A percentile compares a stretch with the other conserved stretches of the same genome.
These are phyloP conservation scores for Dusona sp. DNA, from an alignment of 2,888 invertebrate species.

Conservation along the genomic window DNA sequence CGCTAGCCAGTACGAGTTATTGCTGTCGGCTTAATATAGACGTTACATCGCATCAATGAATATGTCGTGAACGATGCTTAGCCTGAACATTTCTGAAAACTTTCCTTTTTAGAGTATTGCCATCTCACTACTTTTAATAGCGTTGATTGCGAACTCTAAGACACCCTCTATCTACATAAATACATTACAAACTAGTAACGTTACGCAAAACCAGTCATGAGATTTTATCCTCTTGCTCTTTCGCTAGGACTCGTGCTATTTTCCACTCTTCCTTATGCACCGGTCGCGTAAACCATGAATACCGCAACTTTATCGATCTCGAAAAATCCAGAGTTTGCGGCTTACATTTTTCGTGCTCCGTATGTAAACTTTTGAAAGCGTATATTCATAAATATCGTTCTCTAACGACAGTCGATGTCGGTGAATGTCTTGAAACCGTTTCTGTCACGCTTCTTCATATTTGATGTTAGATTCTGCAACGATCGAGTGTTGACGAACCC, in stretches of 20 bases:
- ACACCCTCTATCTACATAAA: not conserved
- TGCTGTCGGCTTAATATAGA: not conserved
- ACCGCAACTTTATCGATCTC: conserved; percentile 20
- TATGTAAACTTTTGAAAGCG: conserved; percentile 8
- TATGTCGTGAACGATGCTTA: not conserved
- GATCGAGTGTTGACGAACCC: conserved; percentile 6
- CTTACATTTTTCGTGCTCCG: not conserved
- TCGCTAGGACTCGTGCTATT: conserved; percentile 19
- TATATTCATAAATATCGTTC: conserved; percentile 40
- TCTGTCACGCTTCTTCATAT: not conserved
- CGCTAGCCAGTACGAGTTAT: too few species aligned
- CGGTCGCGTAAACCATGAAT: not conserved
- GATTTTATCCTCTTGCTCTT: conserved; percentile 9
- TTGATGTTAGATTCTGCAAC: not conserved
- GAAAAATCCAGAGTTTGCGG: not conserved
- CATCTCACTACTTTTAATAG: not conserved
- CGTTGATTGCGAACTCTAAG: not conserved
- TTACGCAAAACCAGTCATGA: conserved; percentile 6
- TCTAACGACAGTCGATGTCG: conserved; percentile 12
- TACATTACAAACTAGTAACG: conserved; percentile 21
- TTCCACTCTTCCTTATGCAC: conserved; percentile 3
- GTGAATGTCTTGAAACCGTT: not conserved
- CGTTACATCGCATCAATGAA: not conserved
- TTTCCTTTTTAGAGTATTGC: not conserved
- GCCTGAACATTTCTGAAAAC: not conserved